Evolutionary conservation across 2,888 invertebrate genomes (phyloP).

Genomic region (Ectobius pallidus): DNA sequence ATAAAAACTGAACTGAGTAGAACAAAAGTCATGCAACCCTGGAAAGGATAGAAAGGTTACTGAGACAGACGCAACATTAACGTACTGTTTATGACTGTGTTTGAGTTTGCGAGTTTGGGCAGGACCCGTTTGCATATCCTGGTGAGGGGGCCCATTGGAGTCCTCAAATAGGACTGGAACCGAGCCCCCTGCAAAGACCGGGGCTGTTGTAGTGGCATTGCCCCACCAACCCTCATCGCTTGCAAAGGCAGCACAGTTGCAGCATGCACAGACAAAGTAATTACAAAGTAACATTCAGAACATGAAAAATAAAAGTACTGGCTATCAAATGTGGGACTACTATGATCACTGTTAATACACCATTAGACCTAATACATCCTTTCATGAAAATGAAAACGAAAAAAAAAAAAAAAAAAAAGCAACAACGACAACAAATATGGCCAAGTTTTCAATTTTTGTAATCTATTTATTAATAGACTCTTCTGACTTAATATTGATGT

Average conservation of each 20-base stretch:
- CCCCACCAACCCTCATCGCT: conserved; percentile 36
- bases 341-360: no score
- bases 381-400: no score
- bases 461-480: no score
- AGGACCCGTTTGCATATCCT: conserved; percentile 30
- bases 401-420: no score
- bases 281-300: conserved; percentile 20
- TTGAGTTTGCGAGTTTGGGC: conserved; percentile 23
- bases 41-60: conserved; percentile 2
- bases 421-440: no score
- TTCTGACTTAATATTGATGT: no score
- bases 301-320: not conserved
- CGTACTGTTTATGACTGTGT: conserved; percentile 5
- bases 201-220: conserved; percentile 25
- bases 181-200: not conserved
- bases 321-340: not conserved
- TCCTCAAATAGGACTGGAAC: not conserved
- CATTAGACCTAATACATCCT: no score
- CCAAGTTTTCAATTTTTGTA: no score
- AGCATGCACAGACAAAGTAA: conserved; percentile 39
- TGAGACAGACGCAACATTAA: conserved; percentile 20
- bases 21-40: conserved; percentile 18
- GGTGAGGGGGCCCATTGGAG: not conserved
- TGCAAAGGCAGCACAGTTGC: conserved; percentile 40
- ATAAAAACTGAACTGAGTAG: no score